Base-by-base conservation (phyloP, 1,140 invertebrate species). In the Choristoneura fumiferana region DNA sequence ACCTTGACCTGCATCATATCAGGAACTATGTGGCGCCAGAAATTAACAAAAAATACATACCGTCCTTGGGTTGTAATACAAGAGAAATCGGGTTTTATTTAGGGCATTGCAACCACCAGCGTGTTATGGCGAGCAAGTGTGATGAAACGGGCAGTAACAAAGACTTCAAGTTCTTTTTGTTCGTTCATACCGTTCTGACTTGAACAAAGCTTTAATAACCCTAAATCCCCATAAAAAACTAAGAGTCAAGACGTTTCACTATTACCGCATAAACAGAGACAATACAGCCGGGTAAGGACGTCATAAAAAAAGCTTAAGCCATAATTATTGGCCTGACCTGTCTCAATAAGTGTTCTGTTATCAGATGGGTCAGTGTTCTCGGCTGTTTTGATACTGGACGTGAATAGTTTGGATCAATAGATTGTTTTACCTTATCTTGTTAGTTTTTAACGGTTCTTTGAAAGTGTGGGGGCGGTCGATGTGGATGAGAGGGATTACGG, bases 301-400 rank as follows among this genome's bases (percentile, higher is more conserved):
- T 49, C 43, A 6, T 29, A 49, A 49, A 29, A 49, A 29, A 29
- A 6, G 22, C 22, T 29, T 29, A 29, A 43, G 40, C 15, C 40
- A 45, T 45, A 49, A 49, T 49, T 29, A 49, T 33, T 49, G 43
- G 22, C 43, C 43, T 49, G 43, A 49, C 43, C 43, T 49, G 43
- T 49, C 43, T 45, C 43, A 49, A 49, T 49, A 33, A 49, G 43
- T 29, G 43, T 18, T 29, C 22, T 22, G 40, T 49, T 49, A 49
- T 49, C 43, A 33, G n/a, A 49, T 12, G 43, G 43, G 43, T 49
- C 43, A 49, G 43, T 12, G n/a, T 29, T n/a, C 43, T 29, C 18
- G 22, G 22, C 6, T 29, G 22, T 29, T 29, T 49, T 13, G 22
- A 29, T 29, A 29, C 17, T 13, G 22, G 43, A 12, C 14, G n/a